phyloP scores from a whole-genome alignment of 2,113 vertebrate species.

The Hucho hucho region DNA sequence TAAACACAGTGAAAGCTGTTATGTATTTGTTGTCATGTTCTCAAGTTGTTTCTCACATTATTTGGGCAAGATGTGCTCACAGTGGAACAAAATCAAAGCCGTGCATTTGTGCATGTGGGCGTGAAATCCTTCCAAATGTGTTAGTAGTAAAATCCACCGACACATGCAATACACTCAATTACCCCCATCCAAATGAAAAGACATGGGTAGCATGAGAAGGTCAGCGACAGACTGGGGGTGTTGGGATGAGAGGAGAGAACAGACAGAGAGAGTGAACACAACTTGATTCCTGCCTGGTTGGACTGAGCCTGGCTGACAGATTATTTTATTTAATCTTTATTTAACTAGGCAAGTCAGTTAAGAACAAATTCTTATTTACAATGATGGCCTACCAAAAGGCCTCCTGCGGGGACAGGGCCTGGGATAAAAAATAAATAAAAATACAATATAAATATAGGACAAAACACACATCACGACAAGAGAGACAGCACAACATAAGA shows the following conservation, averaged over 20 bases:
- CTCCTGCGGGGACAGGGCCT: no score
- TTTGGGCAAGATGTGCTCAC: constrained; percentile 6
- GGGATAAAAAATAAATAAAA: no score
- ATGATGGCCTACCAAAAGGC: no score
- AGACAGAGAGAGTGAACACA: constrained; percentile 7
- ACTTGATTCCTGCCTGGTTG: constrained; percentile 29
- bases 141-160: constrained; percentile 23
- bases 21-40: constrained; percentile 18
- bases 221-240: constrained; percentile 19
- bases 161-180: constrained; percentile 8
- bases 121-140: constrained; percentile 18
- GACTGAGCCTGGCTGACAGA: constrained; percentile 27
- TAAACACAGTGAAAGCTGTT: constrained; percentile 39
- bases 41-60: constrained; percentile 6
- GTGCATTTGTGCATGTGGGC: not conserved
- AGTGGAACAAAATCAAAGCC: constrained; percentile 7
- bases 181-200: constrained; percentile 9
- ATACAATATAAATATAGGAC: no score
- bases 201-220: constrained; percentile 10
- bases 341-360: no score
- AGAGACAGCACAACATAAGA: no score
- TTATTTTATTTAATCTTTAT: no score
- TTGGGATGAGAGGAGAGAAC: not conserved
- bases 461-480: no score
- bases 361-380: no score